These are phyloP conservation scores for Schrankia costaestrigalis DNA, from an alignment of 2,888 invertebrate genomes.

Conservation along the genomic window DNA sequence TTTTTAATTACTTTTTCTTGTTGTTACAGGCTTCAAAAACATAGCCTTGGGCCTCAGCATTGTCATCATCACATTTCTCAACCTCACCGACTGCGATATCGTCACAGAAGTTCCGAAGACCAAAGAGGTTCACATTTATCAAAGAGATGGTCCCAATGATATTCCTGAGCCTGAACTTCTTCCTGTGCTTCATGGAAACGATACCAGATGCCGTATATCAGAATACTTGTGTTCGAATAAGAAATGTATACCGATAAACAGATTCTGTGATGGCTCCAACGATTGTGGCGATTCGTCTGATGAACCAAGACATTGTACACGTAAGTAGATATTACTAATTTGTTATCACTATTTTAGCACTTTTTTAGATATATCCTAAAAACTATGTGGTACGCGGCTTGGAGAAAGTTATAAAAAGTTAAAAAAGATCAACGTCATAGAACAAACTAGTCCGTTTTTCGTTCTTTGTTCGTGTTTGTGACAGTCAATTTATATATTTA, in stretches of 20 bases:
- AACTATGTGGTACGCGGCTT: too few relatives aligned
- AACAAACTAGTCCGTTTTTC: too few relatives aligned
- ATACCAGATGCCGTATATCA: slow-evolving; percentile 82
- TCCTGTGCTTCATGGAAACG: slow-evolving; percentile 68
- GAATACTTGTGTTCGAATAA: slow-evolving; percentile 85
- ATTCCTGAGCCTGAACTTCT: slow-evolving; percentile 65
- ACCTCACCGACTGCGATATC: slow-evolving; percentile 58
- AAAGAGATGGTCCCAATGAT: slow-evolving; percentile 50
- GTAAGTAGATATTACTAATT: slow-evolving; percentile 78
- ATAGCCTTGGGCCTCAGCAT: slow-evolving; percentile 50
- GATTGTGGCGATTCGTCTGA: slow-evolving; percentile 91
- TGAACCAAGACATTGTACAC: slow-evolving; percentile 90
- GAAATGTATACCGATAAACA: slow-evolving; percentile 84
- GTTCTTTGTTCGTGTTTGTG: too few relatives aligned
- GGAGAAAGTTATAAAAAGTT: too few relatives aligned
- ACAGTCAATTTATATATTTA: too few relatives aligned
- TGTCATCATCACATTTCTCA: slow-evolving; percentile 43
- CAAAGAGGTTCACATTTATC: slow-evolving; percentile 37
- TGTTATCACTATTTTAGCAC: background rate
- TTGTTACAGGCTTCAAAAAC: slow-evolving; percentile 63
- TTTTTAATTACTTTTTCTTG: background rate
- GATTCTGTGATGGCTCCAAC: slow-evolving; percentile 88
- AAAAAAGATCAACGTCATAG: too few relatives aligned
- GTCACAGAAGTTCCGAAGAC: slow-evolving; percentile 43
- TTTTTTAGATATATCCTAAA: background rate